Evolutionary conservation across 1,140 invertebrate genomes (phyloP), one percentile per base, ranked within the genome.

Genomic region (Drosophila setifemur): DNA sequence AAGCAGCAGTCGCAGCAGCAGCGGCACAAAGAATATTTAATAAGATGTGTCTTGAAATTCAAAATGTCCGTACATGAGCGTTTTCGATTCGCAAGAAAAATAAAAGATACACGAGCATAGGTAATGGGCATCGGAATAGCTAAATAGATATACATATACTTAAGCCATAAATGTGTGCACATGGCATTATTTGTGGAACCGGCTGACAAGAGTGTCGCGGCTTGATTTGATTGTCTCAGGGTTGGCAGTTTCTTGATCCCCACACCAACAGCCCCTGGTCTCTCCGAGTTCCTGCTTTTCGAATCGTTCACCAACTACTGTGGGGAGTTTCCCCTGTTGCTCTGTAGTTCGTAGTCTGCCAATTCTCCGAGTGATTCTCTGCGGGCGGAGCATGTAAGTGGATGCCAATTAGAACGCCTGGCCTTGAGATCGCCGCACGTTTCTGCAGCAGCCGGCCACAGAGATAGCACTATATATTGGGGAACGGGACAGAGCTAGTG

Each of bases 191-290:
- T 44, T 45, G 54, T 71, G 61, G 55, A 72, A 71, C 55, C 68
- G 69, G 68, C 69, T 72, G 48, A 64, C 42, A 48, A 64, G 57
- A 64, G 21, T 25, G 23, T 55, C 21, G n/a, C n/a, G n/a, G n/a
- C n/a, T n/a, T 23, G 40, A 12, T 44, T 25, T 25, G 42, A 42
- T 42, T 40, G 47, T 33, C 48, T 71, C 68, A 72, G 68, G 68
- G 69, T 72, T 72, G 68, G 35, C 57, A 72, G 68, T 72, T 72
- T 63, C 43, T 72, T 72, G 69, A 71, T 66, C 67, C 54, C 66
- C 52, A 33, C 52, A 23, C 5, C 21, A 2, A 70, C 43, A 19
- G 28, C 37, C 28, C 47, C 49, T 23, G 26, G 31, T 21, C 47
- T 25, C 29, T 68, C 48, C 21, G 48, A 70, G 67, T 70, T 70